Conservation (phyloP, 2,888 invertebrate genomes). For the Lottia scabra region DNA sequence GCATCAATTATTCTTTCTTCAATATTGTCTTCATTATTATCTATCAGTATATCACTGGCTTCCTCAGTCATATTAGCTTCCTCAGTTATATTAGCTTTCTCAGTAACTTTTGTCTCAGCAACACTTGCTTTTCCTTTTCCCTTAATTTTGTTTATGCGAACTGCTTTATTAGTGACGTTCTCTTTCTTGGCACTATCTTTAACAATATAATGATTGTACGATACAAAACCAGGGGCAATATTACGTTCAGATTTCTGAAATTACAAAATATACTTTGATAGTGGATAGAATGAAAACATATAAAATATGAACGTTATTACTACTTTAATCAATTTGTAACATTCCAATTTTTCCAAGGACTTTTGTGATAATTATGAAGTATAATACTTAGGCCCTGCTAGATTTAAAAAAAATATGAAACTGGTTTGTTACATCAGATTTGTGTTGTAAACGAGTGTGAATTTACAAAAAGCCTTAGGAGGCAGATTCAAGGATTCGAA, state of each 20-base stretch:
- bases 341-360: too few relatives aligned
- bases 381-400: too few relatives aligned
- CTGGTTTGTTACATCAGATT: too few relatives aligned
- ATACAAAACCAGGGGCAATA: conserved; percentile 39
- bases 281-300: too few relatives aligned
- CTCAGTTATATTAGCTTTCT: neutral
- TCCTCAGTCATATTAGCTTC: neutral
- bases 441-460: too few relatives aligned
- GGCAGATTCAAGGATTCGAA: too few relatives aligned
- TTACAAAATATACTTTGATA: neutral
- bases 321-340: too few relatives aligned
- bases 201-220: conserved; percentile 19
- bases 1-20: neutral
- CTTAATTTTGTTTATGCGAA: neutral
- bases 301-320: too few relatives aligned
- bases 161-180: conserved; percentile 19
- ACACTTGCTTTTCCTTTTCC: neutral
- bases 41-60: neutral
- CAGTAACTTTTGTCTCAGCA: neutral
- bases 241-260: conserved; percentile 40
- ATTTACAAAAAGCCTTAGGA: too few relatives aligned
- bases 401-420: too few relatives aligned
- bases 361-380: too few relatives aligned
- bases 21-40: too few relatives aligned
- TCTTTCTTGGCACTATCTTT: conserved; percentile 23